phyloP scores from a whole-genome alignment of 1,140 invertebrate species.

The Drosophila malerkotliana region DNA sequence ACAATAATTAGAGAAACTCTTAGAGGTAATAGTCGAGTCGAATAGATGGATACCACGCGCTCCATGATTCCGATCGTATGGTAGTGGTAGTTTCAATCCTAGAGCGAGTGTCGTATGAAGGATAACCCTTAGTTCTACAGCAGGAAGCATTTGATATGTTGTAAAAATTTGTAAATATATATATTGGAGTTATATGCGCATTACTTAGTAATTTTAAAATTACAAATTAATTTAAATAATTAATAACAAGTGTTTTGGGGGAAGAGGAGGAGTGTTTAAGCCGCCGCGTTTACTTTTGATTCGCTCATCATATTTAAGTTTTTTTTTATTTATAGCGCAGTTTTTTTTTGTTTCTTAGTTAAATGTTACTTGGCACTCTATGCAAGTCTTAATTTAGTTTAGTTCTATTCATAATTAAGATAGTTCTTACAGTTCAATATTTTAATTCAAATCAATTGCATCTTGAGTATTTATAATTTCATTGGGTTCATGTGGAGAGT shows the following conservation, averaged over 20 bases:
- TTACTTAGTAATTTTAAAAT: conserved; percentile 37
- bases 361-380: conserved; percentile 69
- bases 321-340: conserved; percentile 6
- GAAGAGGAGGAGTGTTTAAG: conserved; percentile 30
- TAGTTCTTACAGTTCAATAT: conserved; percentile 21
- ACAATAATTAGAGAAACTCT: conserved; percentile 55
- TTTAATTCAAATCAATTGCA: conserved; percentile 58
- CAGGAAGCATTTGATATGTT: conserved; percentile 84
- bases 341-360: conserved; percentile 1
- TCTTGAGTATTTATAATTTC: conserved; percentile 76
- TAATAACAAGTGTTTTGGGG: conserved; percentile 68
- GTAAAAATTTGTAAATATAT: conserved; percentile 74
- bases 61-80: conserved; percentile 4
- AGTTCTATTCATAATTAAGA: conserved; percentile 35
- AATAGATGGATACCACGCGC: not conserved
- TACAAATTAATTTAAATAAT: conserved; percentile 77
- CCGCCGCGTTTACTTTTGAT: conserved; percentile 44
- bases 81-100: conserved; percentile 6
- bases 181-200: conserved; percentile 25
- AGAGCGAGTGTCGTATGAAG: conserved; percentile 22
- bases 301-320: conserved; percentile 34
- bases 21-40: conserved; percentile 52
- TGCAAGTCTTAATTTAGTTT: conserved; percentile 73
- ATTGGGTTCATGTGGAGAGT: conserved; percentile 55
- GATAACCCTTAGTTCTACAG: conserved; percentile 59